A percentile compares a stretch with the other conserved stretches of the same genome.
These are phyloP conservation scores for Heliconius hewitsoni DNA, from an alignment of 1,140 invertebrate genomes.

Conservation along the genomic window DNA sequence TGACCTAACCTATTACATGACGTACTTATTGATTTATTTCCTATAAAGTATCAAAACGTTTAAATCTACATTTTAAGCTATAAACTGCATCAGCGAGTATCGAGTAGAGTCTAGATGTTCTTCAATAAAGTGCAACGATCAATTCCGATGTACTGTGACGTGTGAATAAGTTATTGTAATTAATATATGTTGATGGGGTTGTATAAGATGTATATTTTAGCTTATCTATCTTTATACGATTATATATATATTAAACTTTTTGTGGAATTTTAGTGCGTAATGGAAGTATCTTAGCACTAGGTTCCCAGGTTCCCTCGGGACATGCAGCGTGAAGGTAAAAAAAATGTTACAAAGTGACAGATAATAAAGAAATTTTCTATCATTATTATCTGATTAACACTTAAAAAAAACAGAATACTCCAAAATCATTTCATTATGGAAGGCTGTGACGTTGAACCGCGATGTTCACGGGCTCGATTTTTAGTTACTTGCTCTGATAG, in stretches of 20 bases:
- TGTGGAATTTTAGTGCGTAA: not conserved
- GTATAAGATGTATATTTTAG: not conserved
- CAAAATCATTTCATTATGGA: too few species aligned
- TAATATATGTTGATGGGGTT: constrained; percentile 36
- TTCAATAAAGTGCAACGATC: constrained; percentile 68
- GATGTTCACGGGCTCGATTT: too few species aligned
- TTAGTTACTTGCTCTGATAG: too few species aligned
- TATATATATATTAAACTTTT: not conserved
- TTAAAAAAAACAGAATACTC: too few species aligned
- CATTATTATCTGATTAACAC: too few species aligned
- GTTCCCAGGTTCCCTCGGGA: not conserved
- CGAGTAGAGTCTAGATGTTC: constrained; percentile 57
- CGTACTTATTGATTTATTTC: not conserved
- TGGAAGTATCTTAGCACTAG: not conserved
- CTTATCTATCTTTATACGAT: not conserved
- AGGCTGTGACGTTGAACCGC: too few species aligned
- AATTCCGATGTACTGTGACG: constrained; percentile 51
- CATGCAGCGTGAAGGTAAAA: not conserved
- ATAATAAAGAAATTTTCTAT: too few species aligned
- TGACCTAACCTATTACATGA: too few species aligned
- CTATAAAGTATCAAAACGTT: constrained; percentile 50
- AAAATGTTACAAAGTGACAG: too few species aligned
- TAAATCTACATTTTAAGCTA: constrained; percentile 44
- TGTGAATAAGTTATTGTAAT: constrained; percentile 38
- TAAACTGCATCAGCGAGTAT: constrained; percentile 68